phyloP scores from a whole-genome alignment of 2,888 invertebrate genomes.

The Agrotis clavis region DNA sequence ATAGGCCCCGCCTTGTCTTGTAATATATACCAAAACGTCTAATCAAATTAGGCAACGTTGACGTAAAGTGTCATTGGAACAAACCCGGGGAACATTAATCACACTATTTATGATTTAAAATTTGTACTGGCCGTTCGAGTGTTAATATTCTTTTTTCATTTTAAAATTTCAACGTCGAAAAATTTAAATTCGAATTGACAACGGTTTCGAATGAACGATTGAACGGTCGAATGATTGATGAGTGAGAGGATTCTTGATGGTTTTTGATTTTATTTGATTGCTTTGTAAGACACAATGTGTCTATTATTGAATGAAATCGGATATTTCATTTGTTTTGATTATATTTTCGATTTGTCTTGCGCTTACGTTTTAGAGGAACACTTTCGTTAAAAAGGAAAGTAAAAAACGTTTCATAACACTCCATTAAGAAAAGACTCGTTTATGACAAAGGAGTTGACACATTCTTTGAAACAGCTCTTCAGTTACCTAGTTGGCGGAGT shows the following conservation, averaged over 20 bases:
- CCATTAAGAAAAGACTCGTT: constrained; percentile 22
- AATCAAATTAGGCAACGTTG: constrained; percentile 86
- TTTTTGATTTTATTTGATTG: constrained; percentile 55
- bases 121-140: constrained; percentile 70
- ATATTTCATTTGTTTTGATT: constrained; percentile 38
- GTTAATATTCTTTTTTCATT: constrained; percentile 68
- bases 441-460: constrained; percentile 46
- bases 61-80: constrained; percentile 79
- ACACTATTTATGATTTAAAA: constrained; percentile 73
- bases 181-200: constrained; percentile 78
- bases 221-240: constrained; percentile 69
- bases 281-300: constrained; percentile 49
- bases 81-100: constrained; percentile 83
- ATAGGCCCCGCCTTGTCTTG: constrained; percentile 83
- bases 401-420: constrained; percentile 15
- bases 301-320: constrained; percentile 38
- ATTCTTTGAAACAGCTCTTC: constrained; percentile 52
- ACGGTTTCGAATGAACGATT: constrained; percentile 68
- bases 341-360: constrained; percentile 16
- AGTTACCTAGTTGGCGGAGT: constrained; percentile 51
- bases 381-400: constrained; percentile 5
- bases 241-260: constrained; percentile 54
- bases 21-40: constrained; percentile 88
- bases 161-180: constrained; percentile 63
- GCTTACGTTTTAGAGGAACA: background rate